phyloP scores from a whole-genome alignment of 2,888 invertebrate species.

The Thysanoteuthis rhombus region DNA sequence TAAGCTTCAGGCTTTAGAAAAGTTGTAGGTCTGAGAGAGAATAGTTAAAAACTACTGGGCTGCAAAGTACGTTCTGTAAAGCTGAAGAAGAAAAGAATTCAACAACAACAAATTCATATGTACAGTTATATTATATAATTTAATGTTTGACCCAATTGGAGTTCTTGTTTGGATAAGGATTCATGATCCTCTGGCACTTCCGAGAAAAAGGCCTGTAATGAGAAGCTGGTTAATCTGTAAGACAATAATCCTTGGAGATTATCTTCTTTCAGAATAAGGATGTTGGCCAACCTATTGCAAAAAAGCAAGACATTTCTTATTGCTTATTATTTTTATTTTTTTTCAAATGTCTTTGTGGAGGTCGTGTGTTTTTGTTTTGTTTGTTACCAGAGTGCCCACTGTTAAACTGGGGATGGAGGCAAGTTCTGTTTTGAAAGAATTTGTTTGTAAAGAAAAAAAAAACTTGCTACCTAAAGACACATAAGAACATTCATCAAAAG shows the following conservation, averaged over 20 bases:
- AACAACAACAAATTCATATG: not conserved
- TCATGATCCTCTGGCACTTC: too few species aligned
- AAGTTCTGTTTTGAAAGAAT: not conserved
- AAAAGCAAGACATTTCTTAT: not conserved
- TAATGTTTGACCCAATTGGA: not conserved
- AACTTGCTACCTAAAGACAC: not conserved
- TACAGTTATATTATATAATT: not conserved
- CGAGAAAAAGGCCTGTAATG: too few species aligned
- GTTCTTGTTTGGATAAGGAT: too few species aligned
- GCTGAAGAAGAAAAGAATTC: not conserved
- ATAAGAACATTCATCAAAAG: constrained; percentile 71
- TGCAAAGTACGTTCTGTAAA: not conserved
- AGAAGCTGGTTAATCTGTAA: too few species aligned
- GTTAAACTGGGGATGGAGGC: not conserved
- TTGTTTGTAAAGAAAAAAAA: not conserved
- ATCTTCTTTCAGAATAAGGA: not conserved
- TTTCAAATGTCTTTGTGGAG: too few species aligned
- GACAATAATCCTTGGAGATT: too few species aligned
- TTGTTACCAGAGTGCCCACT: not conserved
- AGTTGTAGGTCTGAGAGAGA: not conserved
- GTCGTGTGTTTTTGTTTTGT: not conserved
- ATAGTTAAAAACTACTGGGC: not conserved
- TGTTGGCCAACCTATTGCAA: not conserved
- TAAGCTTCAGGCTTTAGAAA: too few species aligned
- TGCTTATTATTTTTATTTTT: too few species aligned